Percentiles rank a stretch among this genome's conserved stretches.
Evolutionary conservation across 2,888 invertebrate species (phyloP).

Genomic region (Zootermopsis nevadensis): DNA sequence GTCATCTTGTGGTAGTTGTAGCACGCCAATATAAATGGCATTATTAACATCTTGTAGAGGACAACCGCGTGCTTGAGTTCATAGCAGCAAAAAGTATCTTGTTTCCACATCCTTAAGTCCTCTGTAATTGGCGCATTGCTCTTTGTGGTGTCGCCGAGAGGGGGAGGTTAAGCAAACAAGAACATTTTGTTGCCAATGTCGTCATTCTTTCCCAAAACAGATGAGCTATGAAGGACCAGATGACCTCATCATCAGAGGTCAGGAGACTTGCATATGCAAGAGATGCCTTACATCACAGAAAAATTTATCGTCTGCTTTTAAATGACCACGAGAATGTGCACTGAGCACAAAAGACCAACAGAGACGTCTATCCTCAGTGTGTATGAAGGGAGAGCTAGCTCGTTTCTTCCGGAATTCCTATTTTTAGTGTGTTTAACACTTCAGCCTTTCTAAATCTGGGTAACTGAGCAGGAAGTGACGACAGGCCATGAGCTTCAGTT

Average conservation of each 20-base stretch:
- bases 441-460: no score
- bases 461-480: no score
- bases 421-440: no score
- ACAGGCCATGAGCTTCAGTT: no score
- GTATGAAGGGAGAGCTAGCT: no score
- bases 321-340: constrained; percentile 3
- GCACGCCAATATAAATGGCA: no score
- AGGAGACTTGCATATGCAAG: constrained; percentile 23
- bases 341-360: neutral
- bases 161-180: constrained; percentile 2
- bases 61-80: neutral
- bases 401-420: no score
- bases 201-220: constrained; percentile 13
- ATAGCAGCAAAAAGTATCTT: neutral
- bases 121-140: constrained; percentile 10
- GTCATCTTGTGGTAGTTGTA: neutral
- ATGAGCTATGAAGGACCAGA: constrained; percentile 10
- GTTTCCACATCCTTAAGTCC: constrained; percentile 4
- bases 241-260: constrained; percentile 35
- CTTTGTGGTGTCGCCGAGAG: constrained; percentile 24
- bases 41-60: neutral
- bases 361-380: no score
- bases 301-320: constrained; percentile 17
- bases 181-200: constrained; percentile 17
- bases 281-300: constrained; percentile 12